Percentiles rank a stretch among this genome's conserved stretches.
phyloP scores from a whole-genome alignment of 2,888 invertebrate species.

The Pachycephus smyrnensis region DNA sequence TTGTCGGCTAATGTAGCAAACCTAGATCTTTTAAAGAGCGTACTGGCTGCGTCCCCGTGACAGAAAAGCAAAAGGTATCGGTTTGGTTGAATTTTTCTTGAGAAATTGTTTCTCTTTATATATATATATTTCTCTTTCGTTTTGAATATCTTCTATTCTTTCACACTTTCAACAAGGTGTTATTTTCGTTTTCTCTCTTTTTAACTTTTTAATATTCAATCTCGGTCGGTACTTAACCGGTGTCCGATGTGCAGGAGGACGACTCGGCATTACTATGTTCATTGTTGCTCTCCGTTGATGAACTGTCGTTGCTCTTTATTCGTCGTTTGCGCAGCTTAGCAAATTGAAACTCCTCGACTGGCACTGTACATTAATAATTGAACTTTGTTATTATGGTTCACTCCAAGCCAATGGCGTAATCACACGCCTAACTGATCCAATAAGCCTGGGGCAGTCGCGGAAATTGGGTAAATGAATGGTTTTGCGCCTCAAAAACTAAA shows the following conservation, averaged over 20 bases:
- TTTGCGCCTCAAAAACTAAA: conserved; percentile 31
- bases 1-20: not conserved
- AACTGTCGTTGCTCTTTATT: conserved; percentile 64
- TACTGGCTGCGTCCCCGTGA: not conserved
- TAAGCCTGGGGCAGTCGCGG: not conserved
- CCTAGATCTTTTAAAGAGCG: not conserved
- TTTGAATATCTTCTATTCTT: not conserved
- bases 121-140: not conserved
- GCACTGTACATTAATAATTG: conserved; percentile 58
- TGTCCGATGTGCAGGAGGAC: conserved; percentile 61
- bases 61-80: not conserved
- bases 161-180: not conserved
- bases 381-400: conserved; percentile 42
- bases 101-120: not conserved
- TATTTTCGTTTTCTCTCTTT: conserved; percentile 8
- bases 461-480: conserved; percentile 30
- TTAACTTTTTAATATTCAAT: not conserved
- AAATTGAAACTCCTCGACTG: conserved; percentile 65
- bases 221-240: conserved; percentile 41
- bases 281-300: conserved; percentile 64
- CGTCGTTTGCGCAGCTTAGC: conserved; percentile 62
- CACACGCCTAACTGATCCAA: not conserved
- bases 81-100: not conserved
- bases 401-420: conserved; percentile 11
- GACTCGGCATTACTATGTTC: conserved; percentile 62